Base-by-base conservation (phyloP, 23 tunicate species). In the Ascidia mentula region DNA sequence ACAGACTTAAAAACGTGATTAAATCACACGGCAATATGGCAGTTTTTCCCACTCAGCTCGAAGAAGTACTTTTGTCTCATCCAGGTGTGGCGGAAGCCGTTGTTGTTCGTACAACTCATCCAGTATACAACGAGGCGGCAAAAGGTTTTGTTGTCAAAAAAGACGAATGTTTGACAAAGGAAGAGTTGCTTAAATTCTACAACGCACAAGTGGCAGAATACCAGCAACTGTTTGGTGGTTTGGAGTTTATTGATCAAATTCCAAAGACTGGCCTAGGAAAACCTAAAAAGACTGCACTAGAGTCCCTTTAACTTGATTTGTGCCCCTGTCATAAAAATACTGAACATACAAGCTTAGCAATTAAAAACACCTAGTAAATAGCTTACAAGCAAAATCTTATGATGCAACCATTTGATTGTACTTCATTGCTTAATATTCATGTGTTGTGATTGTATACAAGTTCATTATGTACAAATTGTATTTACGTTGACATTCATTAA, bases 1-100 rank as follows among this genome's bases (percentile, higher is more conserved):
- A 86, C 71, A 71, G 89, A 72, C 20, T 86, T 53, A 86, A 79
- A 72, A 82, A 86, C 15, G 32, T 86, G 31, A 86, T 86, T 3
- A 86, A 86, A 40, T 34, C 38, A 22, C 32, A 30, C 18, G 39
- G 13, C 4, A 34, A 34, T 6, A 33, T 70, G 38, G 74, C 74
- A 70, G 39, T 70, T 28, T 70, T 32, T 70, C 74, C 74, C 6
- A 6, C 31, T 31, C 36, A 70, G 13, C 38, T 70, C 9, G 74
- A 70, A 70, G 38, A 35, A 17, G 39, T 70, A 30, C 38, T 70
- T 32, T 36, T 70, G n/a, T 34, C 37, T 32, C 74, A 70, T 70
- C 74, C 74, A 34, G 39, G n/a, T 32, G 74, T 70, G 7, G 74
- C 38, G 32, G 74, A 70, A 33, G 74, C 74, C 34, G 74, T 6